phyloP scores from a whole-genome alignment of 2,113 vertebrate genomes.

The Lontra canadensis region DNA sequence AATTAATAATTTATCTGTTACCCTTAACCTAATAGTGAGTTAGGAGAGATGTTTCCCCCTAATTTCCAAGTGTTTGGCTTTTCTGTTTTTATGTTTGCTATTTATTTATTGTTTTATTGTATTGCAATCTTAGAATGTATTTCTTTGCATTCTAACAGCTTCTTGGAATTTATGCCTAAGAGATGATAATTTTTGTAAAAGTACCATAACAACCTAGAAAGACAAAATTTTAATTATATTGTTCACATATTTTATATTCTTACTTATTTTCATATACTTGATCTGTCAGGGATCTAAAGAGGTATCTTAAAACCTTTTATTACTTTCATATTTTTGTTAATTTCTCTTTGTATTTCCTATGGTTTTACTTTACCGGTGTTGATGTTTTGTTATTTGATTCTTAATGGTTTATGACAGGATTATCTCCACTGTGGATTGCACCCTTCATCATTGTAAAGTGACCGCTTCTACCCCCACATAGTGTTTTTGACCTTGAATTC shows the following conservation, averaged over 20 bases:
- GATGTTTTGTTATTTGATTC: slow-evolving; percentile 45
- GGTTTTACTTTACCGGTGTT: slow-evolving; percentile 30
- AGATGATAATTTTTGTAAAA: slow-evolving; percentile 53
- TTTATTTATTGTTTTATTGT: slow-evolving; percentile 51
- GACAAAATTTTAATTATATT: slow-evolving; percentile 48
- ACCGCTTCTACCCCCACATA: not conserved
- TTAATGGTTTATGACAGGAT: not conserved
- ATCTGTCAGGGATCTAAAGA: slow-evolving; percentile 40
- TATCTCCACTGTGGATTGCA: not conserved
- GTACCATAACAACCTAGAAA: slow-evolving; percentile 8
- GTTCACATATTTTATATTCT: slow-evolving; percentile 33
- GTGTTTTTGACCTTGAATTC: slow-evolving; percentile 31
- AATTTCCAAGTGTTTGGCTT: slow-evolving; percentile 28
- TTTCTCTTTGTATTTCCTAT: slow-evolving; percentile 7
- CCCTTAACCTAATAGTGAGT: slow-evolving; percentile 29
- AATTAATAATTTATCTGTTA: not conserved
- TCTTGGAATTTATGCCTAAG: slow-evolving; percentile 59
- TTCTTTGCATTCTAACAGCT: slow-evolving; percentile 11
- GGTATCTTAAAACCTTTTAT: slow-evolving; percentile 15
- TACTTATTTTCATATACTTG: slow-evolving; percentile 43
- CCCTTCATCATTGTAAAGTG: not conserved
- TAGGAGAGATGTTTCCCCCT: not conserved
- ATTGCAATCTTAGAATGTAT: not conserved
- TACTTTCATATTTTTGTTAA: slow-evolving; percentile 45
- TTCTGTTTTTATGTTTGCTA: slow-evolving; percentile 36